Evolutionary conservation across 2,797 vertebrate genomes (phyloP).

Genomic region (Xerus rutilus): DNA sequence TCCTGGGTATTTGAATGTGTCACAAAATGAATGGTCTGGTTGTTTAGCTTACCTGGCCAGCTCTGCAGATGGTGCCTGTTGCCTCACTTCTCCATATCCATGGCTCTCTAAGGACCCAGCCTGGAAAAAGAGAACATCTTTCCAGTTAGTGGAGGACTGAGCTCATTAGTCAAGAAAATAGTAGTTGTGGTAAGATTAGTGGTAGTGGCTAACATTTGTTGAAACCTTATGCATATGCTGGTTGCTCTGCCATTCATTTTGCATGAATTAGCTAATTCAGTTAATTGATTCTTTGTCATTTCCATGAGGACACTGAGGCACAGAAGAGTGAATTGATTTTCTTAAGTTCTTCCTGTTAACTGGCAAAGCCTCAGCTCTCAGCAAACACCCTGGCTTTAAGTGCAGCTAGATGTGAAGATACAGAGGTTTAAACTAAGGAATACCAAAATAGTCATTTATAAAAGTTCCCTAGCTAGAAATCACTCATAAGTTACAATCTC

Average conservation of each 20-base stretch:
- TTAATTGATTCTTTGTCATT: neutral
- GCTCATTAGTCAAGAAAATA: neutral
- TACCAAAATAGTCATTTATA: neutral
- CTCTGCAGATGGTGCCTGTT: neutral
- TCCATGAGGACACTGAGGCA: slow-evolving; percentile 21
- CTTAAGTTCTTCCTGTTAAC: neutral
- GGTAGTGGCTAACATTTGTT: neutral
- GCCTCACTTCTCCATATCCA: neutral
- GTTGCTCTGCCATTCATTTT: neutral
- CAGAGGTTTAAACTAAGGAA: neutral
- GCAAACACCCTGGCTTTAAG: neutral
- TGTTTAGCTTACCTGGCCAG: neutral
- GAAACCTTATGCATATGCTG: neutral
- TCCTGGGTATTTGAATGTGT: neutral
- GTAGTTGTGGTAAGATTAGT: neutral
- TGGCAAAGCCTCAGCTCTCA: neutral
- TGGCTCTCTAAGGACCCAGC: neutral
- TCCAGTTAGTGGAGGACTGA: neutral
- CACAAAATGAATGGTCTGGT: neutral
- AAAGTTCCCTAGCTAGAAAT: slow-evolving; percentile 18
- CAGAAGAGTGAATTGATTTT: neutral
- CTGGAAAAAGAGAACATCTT: neutral
- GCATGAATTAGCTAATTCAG: neutral
- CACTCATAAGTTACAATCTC: neutral
- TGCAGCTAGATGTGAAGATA: neutral